phyloP scores from a whole-genome alignment of 30 jellyfish, hydroid and myxozoan species.

The Chrysaora quinquecirrha region DNA sequence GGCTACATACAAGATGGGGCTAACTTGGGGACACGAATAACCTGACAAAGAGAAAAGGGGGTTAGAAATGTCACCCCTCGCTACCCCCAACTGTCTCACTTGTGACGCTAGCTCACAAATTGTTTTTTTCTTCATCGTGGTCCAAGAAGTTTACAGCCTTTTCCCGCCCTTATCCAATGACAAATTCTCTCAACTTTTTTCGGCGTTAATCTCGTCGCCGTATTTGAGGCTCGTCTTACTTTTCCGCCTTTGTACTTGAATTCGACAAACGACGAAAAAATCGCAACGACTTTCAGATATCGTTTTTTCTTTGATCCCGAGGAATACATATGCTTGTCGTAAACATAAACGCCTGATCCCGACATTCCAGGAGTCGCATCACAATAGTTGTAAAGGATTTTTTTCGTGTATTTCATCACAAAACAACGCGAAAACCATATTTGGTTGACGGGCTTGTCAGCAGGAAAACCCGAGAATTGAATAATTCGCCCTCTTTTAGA shows the following conservation, averaged over 20 bases:
- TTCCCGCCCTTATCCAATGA: conserved; percentile 90
- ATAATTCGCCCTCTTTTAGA: conserved; percentile 45
- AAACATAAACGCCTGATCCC: conserved; percentile 97
- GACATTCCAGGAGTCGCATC: conserved; percentile 97
- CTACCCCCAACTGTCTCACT: too few relatives aligned
- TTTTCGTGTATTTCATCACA: conserved; percentile 55
- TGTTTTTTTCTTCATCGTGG: too few relatives aligned
- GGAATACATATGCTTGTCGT: conserved; percentile 40
- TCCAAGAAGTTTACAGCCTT: conserved; percentile 62
- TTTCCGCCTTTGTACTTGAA: conserved; percentile 48
- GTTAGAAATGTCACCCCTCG: too few relatives aligned
- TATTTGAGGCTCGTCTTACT: conserved; percentile 46
- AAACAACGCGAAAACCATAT: conserved; percentile 88
- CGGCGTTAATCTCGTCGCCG: conserved; percentile 87
- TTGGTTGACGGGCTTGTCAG: conserved; percentile 82
- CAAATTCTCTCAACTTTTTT: conserved; percentile 83
- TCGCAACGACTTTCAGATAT: conserved; percentile 78
- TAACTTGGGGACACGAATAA: too few relatives aligned
- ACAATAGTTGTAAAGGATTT: conserved; percentile 68
- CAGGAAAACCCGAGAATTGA: conserved; percentile 92
- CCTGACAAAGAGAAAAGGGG: too few relatives aligned
- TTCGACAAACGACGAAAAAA: conserved; percentile 74
- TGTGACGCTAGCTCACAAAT: too few relatives aligned
- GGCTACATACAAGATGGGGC: too few relatives aligned
- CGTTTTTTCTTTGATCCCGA: conserved; percentile 4